Base-by-base conservation (phyloP, 2,888 invertebrate genomes). In the Morinoia aosen region DNA sequence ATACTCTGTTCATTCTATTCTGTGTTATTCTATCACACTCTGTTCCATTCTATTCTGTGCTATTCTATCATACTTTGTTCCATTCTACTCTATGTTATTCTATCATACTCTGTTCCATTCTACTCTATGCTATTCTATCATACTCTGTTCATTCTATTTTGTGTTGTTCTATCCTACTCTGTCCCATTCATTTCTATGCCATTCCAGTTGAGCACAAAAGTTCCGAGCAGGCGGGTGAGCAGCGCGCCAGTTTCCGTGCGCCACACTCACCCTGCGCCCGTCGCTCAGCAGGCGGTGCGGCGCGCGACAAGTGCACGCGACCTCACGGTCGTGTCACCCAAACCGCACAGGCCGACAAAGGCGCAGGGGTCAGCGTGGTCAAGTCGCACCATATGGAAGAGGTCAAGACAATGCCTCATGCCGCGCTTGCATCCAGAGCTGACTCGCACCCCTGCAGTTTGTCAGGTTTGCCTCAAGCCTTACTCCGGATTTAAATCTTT, bases 331-430 rank as follows among this genome's bases (percentile, higher is more conserved):
- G 25, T 76, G 76, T 33, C 76, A 33, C 76, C 76, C 76, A 76
- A 76, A 76, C 76, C 76, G 76, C 76, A 33, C 76, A 76, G 76
- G 76, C 76, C 76, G 25, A 76, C 76, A 76, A 76, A 76, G 76
- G 25, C 76, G 33, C 8, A 76, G 76, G 25, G 76, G 76, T 76
- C 76, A 76, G 76, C 76, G 76, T 76, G 76, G 76, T 76, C 76
- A 76, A 76, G 76, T 76, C 76, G 76, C 25, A 33, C 76, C 76
- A 76, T 76, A 76, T 76, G 76, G 76, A 33, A 76, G 76, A 76
- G 76, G 76, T 76, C 76, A 76, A 76, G 33, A 76, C 33, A 76
- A 76, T 76, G 76, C 76, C 76, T 76, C 76, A 25, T 76, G 33
- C 76, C 2, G 76, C 8, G 76, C 76, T 25, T 19, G 76, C 76